Evolutionary conservation across 2,888 invertebrate species (phyloP).

Genomic region (Tricholauxania praeusta): DNA sequence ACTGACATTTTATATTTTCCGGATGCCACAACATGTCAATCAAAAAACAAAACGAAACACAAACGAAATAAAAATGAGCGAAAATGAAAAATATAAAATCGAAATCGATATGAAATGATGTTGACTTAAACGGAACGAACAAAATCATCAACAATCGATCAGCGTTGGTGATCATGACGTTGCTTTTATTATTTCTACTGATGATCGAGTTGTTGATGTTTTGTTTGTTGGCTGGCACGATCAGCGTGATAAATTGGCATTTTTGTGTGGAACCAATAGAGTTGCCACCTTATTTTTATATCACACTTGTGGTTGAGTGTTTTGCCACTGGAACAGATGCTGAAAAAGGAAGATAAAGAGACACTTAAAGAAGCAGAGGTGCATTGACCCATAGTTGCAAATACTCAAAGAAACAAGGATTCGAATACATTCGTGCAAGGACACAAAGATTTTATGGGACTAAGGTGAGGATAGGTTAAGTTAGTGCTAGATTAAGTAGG

Average conservation of each 20-base stretch:
- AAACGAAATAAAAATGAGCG: slow-evolving; percentile 5
- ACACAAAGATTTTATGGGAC: too few relatives aligned
- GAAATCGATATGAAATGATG: slow-evolving; percentile 1
- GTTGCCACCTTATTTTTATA: not conserved
- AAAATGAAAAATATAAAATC: not conserved
- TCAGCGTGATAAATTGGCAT: slow-evolving; percentile 4
- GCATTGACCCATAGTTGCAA: too few relatives aligned
- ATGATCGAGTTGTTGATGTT: not conserved
- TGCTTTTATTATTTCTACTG: not conserved
- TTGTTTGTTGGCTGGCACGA: slow-evolving; percentile 10
- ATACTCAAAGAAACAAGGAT: too few relatives aligned
- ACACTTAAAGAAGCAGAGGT: too few relatives aligned
- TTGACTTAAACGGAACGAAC: not conserved
- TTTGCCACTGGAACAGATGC: too few relatives aligned
- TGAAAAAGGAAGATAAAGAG: too few relatives aligned
- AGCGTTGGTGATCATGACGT: slow-evolving; percentile 18
- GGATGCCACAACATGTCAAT: slow-evolving; percentile 66
- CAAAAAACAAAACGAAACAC: slow-evolving; percentile 45
- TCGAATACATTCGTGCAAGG: too few relatives aligned
- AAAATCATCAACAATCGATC: not conserved
- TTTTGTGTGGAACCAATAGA: not conserved
- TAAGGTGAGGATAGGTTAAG: too few relatives aligned
- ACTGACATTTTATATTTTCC: slow-evolving; percentile 51
- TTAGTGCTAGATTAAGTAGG: too few relatives aligned
- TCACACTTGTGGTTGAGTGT: too few relatives aligned